Conservation (phyloP, 2,797 vertebrate species). For the Protosalanx chinensis region DNA sequence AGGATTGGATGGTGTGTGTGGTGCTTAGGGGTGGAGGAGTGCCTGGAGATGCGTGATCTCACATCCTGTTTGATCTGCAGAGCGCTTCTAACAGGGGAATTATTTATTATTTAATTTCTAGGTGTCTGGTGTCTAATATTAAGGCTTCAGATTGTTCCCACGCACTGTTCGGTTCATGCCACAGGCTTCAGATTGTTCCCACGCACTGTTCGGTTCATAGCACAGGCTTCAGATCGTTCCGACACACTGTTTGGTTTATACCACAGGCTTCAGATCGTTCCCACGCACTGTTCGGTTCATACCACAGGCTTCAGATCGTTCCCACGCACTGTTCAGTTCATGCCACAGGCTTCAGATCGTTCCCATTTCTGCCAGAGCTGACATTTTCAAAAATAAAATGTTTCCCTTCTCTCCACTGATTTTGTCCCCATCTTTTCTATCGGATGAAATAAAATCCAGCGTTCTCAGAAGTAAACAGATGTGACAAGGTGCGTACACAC, state of each 20-base stretch:
- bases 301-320: too few relatives aligned
- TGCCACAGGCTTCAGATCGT: not conserved
- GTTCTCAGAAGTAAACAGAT: constrained; percentile 9
- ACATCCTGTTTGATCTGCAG: not conserved
- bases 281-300: constrained; percentile 2
- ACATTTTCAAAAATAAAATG: not conserved
- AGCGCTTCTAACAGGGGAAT: not conserved
- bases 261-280: not conserved
- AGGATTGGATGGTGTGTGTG: not conserved
- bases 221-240: not conserved
- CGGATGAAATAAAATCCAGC: not conserved
- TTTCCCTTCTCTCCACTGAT: not conserved
- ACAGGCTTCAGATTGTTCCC: not conserved
- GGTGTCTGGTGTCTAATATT: too few relatives aligned
- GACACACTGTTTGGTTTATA: too few relatives aligned
- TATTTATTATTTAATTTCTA: not conserved
- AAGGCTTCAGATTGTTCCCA: too few relatives aligned
- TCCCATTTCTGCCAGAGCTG: not conserved
- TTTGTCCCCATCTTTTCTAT: not conserved
- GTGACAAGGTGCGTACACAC: not conserved
- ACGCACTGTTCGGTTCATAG: constrained; percentile 1
- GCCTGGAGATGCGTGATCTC: not conserved
- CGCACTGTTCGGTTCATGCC: not conserved
- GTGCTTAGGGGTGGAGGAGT: not conserved
- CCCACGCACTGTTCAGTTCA: too few relatives aligned